Base-by-base conservation (phyloP, 2,888 invertebrate genomes). In the Agrotis ipsilon region DNA sequence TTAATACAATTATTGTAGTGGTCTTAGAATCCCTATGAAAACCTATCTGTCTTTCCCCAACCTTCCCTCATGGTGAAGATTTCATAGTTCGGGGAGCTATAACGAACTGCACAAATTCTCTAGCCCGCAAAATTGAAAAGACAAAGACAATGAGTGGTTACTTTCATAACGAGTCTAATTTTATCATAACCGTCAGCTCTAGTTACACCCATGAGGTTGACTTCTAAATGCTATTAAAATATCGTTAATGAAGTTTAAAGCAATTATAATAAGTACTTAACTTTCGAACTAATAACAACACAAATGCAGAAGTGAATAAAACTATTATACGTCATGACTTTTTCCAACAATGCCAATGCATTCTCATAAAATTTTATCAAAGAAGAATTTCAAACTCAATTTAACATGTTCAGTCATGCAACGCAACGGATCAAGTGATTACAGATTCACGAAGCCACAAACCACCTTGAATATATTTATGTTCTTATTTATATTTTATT, bases 241-340 rank as follows among this genome's bases (percentile, higher is more conserved):
- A 18, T 46, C 4, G 3, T 9, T 19, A 18, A 9, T n/a, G 3
- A 51, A 46, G 16, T 39, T 19, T 24, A n/a, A n/a, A 32, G 2
- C 2, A 19, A 4, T 19, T 13, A 19, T 19, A 18, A 6, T 21
- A 48, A 65, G 45, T 75, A 70, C 71, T 70, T 76, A 76, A 62
- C 71, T 76, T 77, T 70, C 27, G 64, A 71, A 32, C 19, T 39
- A 11, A 63, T 16, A 24, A 70, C 49, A 51, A 70, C 54, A 54
- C 51, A 67, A 63, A 80, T 43, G 1, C 58, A 24, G 18, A 68
- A 46, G 11, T 59, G 66, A 54, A 73, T 61, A 57, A 39, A 64
- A 51, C 16, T 46, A 52, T 68, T 71, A 54, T n/a, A 57, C 60
- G 43, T 16, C 80, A 80, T 80, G 61, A 13, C 57, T 72, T 59